Conservation (phyloP, 2,888 invertebrate species). For the Campopleginae sp. region DNA sequence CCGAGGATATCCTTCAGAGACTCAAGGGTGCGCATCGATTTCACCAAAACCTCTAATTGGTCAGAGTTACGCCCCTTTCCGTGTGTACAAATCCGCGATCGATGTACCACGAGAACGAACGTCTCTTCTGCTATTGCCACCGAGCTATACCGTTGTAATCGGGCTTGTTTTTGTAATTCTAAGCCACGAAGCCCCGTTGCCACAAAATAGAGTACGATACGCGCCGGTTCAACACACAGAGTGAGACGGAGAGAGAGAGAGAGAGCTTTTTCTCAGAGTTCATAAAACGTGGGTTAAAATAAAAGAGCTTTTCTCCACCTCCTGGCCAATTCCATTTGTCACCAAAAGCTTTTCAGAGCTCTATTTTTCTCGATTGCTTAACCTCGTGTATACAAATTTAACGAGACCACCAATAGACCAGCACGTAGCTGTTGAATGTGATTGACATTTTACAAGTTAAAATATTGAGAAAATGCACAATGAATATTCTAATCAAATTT, state of each 20-base stretch:
- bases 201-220: conserved; percentile 37
- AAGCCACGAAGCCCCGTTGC: conserved; percentile 78
- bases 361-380: conserved; percentile 11
- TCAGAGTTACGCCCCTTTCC: conserved; percentile 14
- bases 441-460: neutral
- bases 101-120: conserved; percentile 34
- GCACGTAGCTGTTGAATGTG: neutral
- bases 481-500: neutral
- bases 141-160: conserved; percentile 74
- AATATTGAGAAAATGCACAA: neutral
- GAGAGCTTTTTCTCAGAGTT: conserved; percentile 24
- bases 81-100: neutral
- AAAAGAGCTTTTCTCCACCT: conserved; percentile 24
- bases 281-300: neutral
- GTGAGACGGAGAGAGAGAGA: neutral
- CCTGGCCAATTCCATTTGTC: conserved; percentile 36
- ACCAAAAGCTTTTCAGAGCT: conserved; percentile 21
- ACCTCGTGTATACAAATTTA: conserved; percentile 13
- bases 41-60: neutral
- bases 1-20: neutral
- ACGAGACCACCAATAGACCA: conserved; percentile 17
- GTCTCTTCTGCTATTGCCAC: conserved; percentile 24
- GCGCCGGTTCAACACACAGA: conserved; percentile 42
- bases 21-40: neutral
- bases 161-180: conserved; percentile 81